These are phyloP conservation scores for Aphelenchoides fujianensis DNA, from an alignment of 1,140 invertebrate species.

Conservation along the genomic window DNA sequence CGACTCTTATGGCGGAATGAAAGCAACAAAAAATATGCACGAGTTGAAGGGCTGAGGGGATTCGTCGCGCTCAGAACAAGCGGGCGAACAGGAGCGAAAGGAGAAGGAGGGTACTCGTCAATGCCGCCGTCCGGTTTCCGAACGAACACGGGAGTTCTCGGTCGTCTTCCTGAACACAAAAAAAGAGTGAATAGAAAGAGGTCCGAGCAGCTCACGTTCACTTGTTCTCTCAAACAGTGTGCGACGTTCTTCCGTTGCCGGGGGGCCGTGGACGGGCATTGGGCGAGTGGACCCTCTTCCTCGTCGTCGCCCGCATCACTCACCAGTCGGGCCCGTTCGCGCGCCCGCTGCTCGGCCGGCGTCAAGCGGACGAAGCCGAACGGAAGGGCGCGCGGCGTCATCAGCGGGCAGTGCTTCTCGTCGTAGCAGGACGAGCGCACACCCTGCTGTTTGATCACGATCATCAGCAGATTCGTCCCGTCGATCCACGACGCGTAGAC, in stretches of 20 bases:
- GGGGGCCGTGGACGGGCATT: constrained; percentile 7
- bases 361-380: constrained; percentile 13
- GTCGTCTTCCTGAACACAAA: background rate
- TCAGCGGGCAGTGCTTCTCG: constrained; percentile 9
- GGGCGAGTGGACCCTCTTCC: constrained; percentile 1
- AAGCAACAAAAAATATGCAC: background rate
- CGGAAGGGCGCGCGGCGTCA: constrained; percentile 8
- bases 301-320: background rate
- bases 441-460: constrained; percentile 30
- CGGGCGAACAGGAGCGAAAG: background rate
- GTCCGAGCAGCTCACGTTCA: background rate
- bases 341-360: background rate
- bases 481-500: constrained; percentile 58
- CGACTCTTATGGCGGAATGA: no score
- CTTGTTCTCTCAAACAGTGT: background rate
- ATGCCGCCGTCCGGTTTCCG: background rate
- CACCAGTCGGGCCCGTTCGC: background rate
- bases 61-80: no score
- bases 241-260: background rate
- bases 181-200: background rate
- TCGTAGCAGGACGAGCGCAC: constrained; percentile 10
- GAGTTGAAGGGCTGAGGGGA: background rate
- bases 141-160: background rate
- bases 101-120: background rate
- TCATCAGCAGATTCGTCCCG: constrained; percentile 56